Base-by-base conservation (phyloP, 1,140 invertebrate genomes). In the Charaxes varanes region DNA sequence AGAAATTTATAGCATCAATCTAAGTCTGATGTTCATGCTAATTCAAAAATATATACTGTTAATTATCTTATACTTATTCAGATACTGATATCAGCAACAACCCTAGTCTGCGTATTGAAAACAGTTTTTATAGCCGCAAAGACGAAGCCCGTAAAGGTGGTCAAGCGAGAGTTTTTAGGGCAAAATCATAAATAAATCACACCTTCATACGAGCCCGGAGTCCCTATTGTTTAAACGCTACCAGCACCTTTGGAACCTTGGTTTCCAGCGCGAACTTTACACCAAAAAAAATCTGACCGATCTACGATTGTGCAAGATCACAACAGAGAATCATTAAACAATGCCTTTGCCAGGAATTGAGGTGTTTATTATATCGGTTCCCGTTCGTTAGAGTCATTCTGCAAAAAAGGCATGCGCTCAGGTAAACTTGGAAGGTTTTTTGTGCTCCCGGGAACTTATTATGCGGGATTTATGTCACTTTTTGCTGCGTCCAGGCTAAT, bases 391-490 rank as follows among this genome's bases (percentile, higher is more conserved):
- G 52, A 64, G 57, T 62, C 61, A 62, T 60, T 58, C 60, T 48
- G 64, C 69, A 73, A 76, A 77, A 76, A 72, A 70, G 53, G 13
- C 43, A 46, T 45, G 45, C 60, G 36, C 58, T 47, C 79, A 83
- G 79, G 79, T 83, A 83, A 78, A 64, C 43, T 65, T 46, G 57
- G 47, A 51, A 49, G 52, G 50, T 66, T 68, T 76, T 77, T 74
- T 74, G 62, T 61, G 63, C 35, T 52, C 37, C 41, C 37, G 40
- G 41, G 62, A 67, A 76, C 76, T 83, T 83, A 83, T 80, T 80
- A 83, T 78, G 66, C 74, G 61, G 74, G 72, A 80, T 82, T 79
- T 79, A 82, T 83, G 79, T 79, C 79, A 83, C 63, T 83, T 80
- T 83, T 83, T 83, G 72, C 71, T 51, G 47, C 55, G 70, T 79